Conservation (phyloP, 2,888 invertebrate genomes). For the Cheilosia vulpina region DNA sequence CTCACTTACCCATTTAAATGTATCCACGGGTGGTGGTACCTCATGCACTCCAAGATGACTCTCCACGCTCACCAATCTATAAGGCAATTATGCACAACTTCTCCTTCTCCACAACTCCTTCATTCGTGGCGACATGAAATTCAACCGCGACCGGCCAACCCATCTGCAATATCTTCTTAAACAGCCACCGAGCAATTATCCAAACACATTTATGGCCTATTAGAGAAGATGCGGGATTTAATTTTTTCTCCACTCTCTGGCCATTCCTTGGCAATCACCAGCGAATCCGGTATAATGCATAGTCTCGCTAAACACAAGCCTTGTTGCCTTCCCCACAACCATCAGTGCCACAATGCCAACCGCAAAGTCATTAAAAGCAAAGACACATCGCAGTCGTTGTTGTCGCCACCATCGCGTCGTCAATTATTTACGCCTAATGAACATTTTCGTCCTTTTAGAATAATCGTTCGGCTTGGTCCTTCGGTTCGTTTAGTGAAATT, state of each 20-base stretch:
- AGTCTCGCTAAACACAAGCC: constrained; percentile 6
- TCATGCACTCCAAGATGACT: too few relatives aligned
- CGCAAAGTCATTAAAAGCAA: constrained; percentile 73
- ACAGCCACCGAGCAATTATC: constrained; percentile 54
- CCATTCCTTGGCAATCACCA: constrained; percentile 42
- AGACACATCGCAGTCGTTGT: constrained; percentile 72
- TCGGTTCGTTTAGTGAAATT: constrained; percentile 62
- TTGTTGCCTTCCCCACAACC: constrained; percentile 28
- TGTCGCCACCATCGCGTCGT: constrained; percentile 65
- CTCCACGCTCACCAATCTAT: background rate
- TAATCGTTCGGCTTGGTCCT: constrained; percentile 71
- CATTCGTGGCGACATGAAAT: background rate
- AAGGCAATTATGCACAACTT: constrained; percentile 42
- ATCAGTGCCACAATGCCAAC: constrained; percentile 38
- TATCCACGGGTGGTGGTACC: too few relatives aligned
- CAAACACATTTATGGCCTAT: constrained; percentile 67
- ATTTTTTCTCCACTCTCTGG: constrained; percentile 33
- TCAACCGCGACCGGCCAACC: constrained; percentile 14
- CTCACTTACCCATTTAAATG: too few relatives aligned
- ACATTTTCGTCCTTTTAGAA: constrained; percentile 74
- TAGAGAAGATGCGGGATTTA: constrained; percentile 64
- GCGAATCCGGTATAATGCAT: constrained; percentile 29
- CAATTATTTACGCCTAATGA: constrained; percentile 74
- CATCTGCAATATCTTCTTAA: constrained; percentile 22
- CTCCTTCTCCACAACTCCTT: too few relatives aligned